Percentiles rank a stretch among this genome's conserved stretches.
Conservation (phyloP, 2,797 vertebrate species). For the Sebastes flavidus region DNA sequence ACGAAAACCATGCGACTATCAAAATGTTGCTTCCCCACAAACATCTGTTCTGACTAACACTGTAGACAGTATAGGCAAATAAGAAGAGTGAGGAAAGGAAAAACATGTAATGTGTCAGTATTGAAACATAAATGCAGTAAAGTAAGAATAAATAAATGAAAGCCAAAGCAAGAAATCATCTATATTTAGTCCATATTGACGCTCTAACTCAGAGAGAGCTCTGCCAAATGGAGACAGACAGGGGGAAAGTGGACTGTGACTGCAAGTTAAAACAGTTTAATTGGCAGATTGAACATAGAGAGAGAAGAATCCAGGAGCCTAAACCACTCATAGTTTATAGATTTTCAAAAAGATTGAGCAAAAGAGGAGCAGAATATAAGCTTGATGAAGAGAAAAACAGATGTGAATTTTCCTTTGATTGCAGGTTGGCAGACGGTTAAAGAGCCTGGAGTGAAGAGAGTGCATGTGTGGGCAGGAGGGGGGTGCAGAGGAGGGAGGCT, state of each 20-base stretch:
- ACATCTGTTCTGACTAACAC: background rate
- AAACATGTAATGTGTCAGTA: background rate
- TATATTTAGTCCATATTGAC: conserved; percentile 3
- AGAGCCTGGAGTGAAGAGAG: conserved; percentile 20
- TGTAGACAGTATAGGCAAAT: background rate
- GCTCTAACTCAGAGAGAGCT: background rate
- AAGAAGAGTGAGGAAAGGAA: background rate
- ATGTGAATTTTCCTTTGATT: conserved; percentile 36
- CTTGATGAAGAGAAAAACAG: conserved; percentile 16
- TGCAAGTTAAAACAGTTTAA: conserved; percentile 15
- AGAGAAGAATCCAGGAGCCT: background rate
- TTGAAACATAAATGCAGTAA: background rate
- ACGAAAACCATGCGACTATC: background rate
- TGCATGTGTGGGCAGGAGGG: conserved; percentile 9
- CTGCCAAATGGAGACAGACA: conserved; percentile 18
- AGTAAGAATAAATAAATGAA: background rate
- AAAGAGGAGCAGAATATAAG: background rate
- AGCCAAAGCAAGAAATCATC: background rate
- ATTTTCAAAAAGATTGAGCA: background rate
- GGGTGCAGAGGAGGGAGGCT: background rate
- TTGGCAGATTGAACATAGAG: conserved; percentile 3
- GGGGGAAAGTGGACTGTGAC: background rate
- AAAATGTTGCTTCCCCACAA: background rate
- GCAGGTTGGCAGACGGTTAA: conserved; percentile 33
- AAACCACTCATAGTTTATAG: background rate